Evolutionary conservation across 37 sponge, comb jelly and placozoan genomes (phyloP).

Genomic region (Aplysina aerophoba): DNA sequence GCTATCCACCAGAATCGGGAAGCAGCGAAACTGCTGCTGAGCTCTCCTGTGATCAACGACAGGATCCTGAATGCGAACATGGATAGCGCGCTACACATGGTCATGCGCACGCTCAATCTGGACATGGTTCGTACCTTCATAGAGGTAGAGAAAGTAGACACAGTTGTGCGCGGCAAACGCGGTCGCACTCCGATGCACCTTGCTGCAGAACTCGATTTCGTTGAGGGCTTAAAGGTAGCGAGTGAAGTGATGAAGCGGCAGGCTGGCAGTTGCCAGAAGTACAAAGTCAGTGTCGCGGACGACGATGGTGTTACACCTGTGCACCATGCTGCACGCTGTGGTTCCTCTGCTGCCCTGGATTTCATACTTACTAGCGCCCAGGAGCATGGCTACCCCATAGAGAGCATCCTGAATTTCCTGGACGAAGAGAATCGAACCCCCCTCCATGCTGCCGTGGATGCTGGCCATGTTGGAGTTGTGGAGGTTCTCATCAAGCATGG

Average conservation of each 20-base stretch:
- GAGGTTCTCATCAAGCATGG: conserved; percentile 74
- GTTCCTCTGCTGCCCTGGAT: conserved; percentile 63
- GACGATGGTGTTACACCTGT: conserved; percentile 74
- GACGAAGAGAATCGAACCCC: conserved; percentile 90
- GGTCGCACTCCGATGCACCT: conserved; percentile 74
- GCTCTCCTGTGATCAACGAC: conserved; percentile 45
- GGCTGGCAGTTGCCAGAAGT: conserved; percentile 11
- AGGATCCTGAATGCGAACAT: conserved; percentile 44
- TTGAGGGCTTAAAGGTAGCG: neutral
- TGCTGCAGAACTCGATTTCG: conserved; percentile 67
- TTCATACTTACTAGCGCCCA: conserved; percentile 48
- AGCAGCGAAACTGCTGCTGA: conserved; percentile 60
- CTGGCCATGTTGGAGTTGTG: conserved; percentile 72
- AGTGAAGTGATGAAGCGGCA: neutral
- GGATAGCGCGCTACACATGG: conserved; percentile 74
- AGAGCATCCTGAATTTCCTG: conserved; percentile 57
- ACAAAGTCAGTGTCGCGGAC: conserved; percentile 71
- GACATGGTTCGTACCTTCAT: conserved; percentile 49
- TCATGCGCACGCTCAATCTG: conserved; percentile 42
- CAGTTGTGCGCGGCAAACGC: conserved; percentile 43
- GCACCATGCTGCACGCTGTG: conserved; percentile 74
- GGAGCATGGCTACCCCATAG: conserved; percentile 64
- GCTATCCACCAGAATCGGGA: conserved; percentile 33
- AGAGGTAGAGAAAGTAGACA: conserved; percentile 40
- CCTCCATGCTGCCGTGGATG: conserved; percentile 84